Conservation (phyloP, 2,888 invertebrate genomes). For the Parnassius glacialis region DNA sequence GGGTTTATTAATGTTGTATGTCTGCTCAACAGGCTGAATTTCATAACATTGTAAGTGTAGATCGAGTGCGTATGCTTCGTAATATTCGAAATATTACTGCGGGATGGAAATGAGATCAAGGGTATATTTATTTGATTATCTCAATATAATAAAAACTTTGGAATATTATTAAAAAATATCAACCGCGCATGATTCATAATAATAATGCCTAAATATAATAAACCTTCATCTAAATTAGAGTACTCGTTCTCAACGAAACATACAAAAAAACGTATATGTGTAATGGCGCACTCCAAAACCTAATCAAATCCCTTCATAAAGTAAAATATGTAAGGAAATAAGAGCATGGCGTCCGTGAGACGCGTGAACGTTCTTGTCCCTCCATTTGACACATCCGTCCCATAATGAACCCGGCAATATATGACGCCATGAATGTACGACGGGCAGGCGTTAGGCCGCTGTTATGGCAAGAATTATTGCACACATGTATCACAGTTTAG, state of each 20-base stretch:
- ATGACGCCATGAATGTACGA: conserved; percentile 41
- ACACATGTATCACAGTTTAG: not conserved
- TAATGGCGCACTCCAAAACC: not conserved
- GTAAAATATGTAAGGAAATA: conserved; percentile 18
- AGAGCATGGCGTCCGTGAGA: conserved; percentile 18
- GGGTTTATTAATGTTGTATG: conserved; percentile 41
- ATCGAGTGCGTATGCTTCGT: conserved; percentile 6
- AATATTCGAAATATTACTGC: not conserved
- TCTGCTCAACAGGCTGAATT: conserved; percentile 43
- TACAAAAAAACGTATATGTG: too few species aligned
- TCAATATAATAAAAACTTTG: too few species aligned
- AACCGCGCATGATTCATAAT: too few species aligned
- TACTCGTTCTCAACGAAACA: too few species aligned
- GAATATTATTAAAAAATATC: too few species aligned
- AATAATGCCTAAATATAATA: too few species aligned
- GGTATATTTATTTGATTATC: not conserved
- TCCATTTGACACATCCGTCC: conserved; percentile 59
- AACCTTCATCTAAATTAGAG: too few species aligned
- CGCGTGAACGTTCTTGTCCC: conserved; percentile 54
- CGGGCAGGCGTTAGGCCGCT: conserved; percentile 26
- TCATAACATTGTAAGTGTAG: conserved; percentile 37
- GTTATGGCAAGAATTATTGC: conserved; percentile 1
- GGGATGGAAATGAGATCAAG: conserved; percentile 18
- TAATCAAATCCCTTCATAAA: conserved; percentile 15
- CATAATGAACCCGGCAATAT: conserved; percentile 43